These are phyloP conservation scores for Machimus atricapillus DNA, from an alignment of 2,888 invertebrate genomes.

Conservation along the genomic window DNA sequence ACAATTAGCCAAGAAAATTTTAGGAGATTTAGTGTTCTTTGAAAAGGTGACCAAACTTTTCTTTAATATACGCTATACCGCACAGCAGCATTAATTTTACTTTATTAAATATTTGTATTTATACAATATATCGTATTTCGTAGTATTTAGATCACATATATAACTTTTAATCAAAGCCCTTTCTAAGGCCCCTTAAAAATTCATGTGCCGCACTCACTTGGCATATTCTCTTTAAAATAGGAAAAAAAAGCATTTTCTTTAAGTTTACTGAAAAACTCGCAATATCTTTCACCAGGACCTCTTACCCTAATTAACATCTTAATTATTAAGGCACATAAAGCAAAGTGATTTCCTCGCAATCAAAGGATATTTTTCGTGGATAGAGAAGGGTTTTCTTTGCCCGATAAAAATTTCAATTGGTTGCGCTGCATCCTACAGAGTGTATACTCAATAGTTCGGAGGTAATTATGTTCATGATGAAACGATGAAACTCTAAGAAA, in stretches of 20 bases:
- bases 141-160: neutral
- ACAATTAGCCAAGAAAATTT: neutral
- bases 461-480: conserved; percentile 21
- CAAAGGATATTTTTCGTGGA: conserved; percentile 1
- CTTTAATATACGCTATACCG: too few species aligned
- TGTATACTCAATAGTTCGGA: conserved; percentile 4
- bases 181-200: neutral
- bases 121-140: too few species aligned
- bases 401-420: neutral
- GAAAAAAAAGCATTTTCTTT: neutral
- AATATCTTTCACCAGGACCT: neutral
- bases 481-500: conserved; percentile 11
- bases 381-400: neutral
- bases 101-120: too few species aligned
- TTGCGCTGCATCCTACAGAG: neutral
- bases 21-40: too few species aligned
- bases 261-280: neutral
- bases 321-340: neutral
- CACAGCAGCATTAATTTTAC: too few species aligned
- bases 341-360: conserved; percentile 6
- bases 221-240: neutral
- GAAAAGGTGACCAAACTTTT: too few species aligned
- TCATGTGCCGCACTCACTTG: neutral
- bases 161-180: neutral
- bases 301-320: neutral